Evolutionary conservation across 2,888 invertebrate species (phyloP).

Genomic region (Ochropacha duplaris): DNA sequence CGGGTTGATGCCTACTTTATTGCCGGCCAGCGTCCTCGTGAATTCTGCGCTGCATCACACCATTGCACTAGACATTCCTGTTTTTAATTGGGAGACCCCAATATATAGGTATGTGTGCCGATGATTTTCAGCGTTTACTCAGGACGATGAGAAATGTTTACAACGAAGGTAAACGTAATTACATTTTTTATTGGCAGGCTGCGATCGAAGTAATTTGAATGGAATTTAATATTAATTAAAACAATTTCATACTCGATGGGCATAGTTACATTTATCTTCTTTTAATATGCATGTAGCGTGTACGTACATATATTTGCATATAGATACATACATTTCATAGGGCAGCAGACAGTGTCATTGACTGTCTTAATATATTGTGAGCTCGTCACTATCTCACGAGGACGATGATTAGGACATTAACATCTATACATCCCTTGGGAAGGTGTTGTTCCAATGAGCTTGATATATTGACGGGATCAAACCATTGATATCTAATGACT

Average conservation of each 20-base stretch:
- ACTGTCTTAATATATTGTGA: neutral
- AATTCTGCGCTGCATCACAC: constrained; percentile 44
- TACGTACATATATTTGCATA: neutral
- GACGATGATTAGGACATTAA: neutral
- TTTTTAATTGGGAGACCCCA: constrained; percentile 42
- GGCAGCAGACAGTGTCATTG: neutral
- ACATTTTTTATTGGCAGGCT: constrained; percentile 12
- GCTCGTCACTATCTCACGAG: neutral
- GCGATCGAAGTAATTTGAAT: neutral
- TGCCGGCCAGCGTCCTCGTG: constrained; percentile 49
- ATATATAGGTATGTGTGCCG: constrained; percentile 26
- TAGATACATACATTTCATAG: neutral
- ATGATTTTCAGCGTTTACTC: neutral
- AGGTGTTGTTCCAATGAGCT: neutral
- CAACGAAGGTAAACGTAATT: constrained; percentile 14
- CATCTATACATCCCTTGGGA: neutral
- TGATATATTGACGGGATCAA: neutral
- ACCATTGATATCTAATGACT: too few relatives aligned
- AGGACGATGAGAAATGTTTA: neutral
- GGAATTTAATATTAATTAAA: neutral
- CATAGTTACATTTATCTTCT: neutral
- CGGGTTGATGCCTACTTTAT: constrained; percentile 71
- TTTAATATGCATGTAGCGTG: neutral
- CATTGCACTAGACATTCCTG: constrained; percentile 49
- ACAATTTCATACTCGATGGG: neutral